Percentiles rank a stretch among this genome's conserved stretches.
These are phyloP conservation scores for Procambarus clarkii DNA, from an alignment of 1,140 invertebrate genomes.

Conservation along the genomic window DNA sequence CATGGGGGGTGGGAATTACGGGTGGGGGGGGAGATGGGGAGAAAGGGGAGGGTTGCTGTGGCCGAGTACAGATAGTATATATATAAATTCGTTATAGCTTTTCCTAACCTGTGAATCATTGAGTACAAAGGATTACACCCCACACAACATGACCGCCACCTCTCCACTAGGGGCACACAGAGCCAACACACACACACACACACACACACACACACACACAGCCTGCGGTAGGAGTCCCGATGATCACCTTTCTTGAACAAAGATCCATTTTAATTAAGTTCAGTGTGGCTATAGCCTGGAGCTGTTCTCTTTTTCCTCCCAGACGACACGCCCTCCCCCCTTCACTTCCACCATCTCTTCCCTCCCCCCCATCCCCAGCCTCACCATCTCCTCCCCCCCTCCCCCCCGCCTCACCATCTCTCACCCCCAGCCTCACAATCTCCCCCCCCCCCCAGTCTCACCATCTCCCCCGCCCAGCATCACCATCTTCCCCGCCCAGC, in stretches of 20 bases:
- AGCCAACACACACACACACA: not conserved
- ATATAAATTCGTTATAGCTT: too few species aligned
- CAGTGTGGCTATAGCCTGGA: too few species aligned
- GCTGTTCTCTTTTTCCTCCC: too few species aligned
- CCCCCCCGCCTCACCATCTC: not conserved
- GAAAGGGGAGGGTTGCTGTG: too few species aligned
- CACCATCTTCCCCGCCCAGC: not conserved
- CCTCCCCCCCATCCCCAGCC: not conserved
- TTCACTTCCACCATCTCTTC: not conserved
- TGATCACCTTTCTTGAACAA: not conserved
- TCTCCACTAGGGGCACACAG: not conserved
- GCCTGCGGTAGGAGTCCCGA: not conserved
- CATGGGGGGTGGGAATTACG: too few species aligned
- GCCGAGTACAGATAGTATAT: too few species aligned
- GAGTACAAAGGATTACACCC: not conserved
- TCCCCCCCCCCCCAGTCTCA: too few species aligned
- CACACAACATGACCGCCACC: not conserved
- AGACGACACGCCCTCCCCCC: too few species aligned
- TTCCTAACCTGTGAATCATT: too few species aligned
- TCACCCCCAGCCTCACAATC: not conserved
- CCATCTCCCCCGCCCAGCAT: not conserved
- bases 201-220: slow-evolving; percentile 12
- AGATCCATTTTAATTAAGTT: not conserved
- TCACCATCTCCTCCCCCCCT: not conserved
- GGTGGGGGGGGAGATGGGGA: not conserved